phyloP scores from a whole-genome alignment of 2,113 vertebrate genomes.

The Clupea harengus region DNA sequence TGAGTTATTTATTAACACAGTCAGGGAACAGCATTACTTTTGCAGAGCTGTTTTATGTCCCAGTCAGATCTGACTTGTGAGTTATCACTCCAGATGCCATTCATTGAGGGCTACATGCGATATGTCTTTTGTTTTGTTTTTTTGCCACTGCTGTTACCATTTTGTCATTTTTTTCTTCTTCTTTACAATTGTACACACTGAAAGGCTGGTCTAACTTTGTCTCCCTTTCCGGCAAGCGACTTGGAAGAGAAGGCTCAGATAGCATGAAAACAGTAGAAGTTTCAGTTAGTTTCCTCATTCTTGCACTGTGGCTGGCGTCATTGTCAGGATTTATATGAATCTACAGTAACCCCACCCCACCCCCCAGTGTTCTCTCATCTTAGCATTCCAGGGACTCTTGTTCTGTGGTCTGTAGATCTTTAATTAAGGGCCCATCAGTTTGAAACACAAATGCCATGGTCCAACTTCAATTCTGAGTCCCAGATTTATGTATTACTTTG shows the following conservation, averaged over 20 bases:
- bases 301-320: too few relatives aligned
- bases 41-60: neutral
- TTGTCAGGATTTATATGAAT: neutral
- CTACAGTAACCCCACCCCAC: neutral
- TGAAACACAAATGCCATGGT: neutral
- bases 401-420: neutral
- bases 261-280: neutral
- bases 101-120: neutral
- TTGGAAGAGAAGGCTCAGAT: neutral
- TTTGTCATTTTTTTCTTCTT: too few relatives aligned
- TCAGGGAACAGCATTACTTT: neutral
- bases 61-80: neutral
- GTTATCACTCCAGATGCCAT: neutral
- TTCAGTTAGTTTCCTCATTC: neutral
- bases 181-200: neutral
- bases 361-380: neutral
- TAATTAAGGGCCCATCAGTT: neutral
- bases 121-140: neutral
- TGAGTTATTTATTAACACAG: constrained; percentile 7
- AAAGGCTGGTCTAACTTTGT: neutral
- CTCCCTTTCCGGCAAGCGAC: neutral
- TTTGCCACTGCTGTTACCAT: neutral
- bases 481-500: neutral
- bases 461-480: neutral
- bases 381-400: neutral